These are phyloP conservation scores for Coremacera marginata DNA, from an alignment of 2,888 invertebrate species.

Conservation along the genomic window DNA sequence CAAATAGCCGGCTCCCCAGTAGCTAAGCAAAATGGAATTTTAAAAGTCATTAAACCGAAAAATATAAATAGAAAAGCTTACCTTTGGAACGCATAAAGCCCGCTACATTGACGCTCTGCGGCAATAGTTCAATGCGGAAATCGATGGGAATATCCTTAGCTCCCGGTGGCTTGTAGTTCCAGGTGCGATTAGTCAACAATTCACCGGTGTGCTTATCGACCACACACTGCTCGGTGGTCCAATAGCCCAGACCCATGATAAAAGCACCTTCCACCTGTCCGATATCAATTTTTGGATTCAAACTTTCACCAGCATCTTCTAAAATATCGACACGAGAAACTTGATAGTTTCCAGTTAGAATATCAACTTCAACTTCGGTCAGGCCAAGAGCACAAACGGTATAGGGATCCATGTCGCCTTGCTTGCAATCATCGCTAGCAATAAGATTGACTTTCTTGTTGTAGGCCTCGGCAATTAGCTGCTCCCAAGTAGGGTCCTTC, in stretches of 20 bases:
- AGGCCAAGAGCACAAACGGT: conserved; percentile 76
- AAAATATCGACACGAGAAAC: conserved; percentile 78
- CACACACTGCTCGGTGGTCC: conserved; percentile 79
- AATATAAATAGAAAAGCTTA: conserved; percentile 53
- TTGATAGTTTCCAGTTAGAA: conserved; percentile 82
- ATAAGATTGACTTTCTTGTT: conserved; percentile 73
- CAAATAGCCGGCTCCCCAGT: conserved; percentile 77
- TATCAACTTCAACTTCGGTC: conserved; percentile 82
- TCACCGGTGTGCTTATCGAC: conserved; percentile 76
- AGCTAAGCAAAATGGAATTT: conserved; percentile 67
- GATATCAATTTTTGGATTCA: conserved; percentile 80
- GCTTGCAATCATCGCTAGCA: conserved; percentile 73
- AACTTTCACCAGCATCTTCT: conserved; percentile 80
- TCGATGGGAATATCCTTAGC: conserved; percentile 84
- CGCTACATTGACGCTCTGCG: conserved; percentile 75
- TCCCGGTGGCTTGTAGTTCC: conserved; percentile 85
- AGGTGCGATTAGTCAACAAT: conserved; percentile 81
- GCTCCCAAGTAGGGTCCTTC: conserved; percentile 73
- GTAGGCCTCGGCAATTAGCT: conserved; percentile 72
- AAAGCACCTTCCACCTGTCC: conserved; percentile 86
- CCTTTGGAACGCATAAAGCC: conserved; percentile 83
- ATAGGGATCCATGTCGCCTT: conserved; percentile 73
- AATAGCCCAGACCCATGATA: conserved; percentile 82
- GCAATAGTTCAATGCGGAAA: conserved; percentile 78
- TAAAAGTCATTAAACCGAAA: too few relatives aligned